Base-by-base conservation (phyloP, 1,140 invertebrate species). In the Diachasmimorpha longicaudata region DNA sequence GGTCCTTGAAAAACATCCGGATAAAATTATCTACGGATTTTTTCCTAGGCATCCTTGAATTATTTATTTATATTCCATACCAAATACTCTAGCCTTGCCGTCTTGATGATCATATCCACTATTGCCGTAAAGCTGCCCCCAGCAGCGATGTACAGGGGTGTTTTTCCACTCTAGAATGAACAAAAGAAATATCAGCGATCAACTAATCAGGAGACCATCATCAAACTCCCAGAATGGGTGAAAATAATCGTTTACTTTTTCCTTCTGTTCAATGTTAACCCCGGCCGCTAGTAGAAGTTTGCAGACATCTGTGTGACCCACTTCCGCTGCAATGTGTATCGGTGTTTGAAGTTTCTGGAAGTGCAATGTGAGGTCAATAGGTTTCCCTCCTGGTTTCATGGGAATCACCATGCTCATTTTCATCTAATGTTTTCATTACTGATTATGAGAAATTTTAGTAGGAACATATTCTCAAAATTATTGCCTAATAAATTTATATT, bases 71-170 rank as follows among this genome's bases (percentile, higher is more conserved):
- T 31, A 70, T 55, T 21, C 46, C 36, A 76, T 76, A 79, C 78
- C 58, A 81, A 87, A 77, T 88, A 90, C 78, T 91, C 90, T 75
- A 94, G 83, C 74, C 93, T 89, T 1, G 93, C 92, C 8, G 94
- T 95, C 84, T 93, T 94, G 69, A 96, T 95, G 46, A 96, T 93
- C 90, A 96, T 94, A 81, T 95, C 95, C 67, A 96, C 93, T 69
- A 96, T 95, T 3, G 94, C 93, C 13, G 94, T 95, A 87, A 95
- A 95, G 84, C 94, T 95, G 13, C 94, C 95, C 76, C 94, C 87
- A 0, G 95, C 94, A 0, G 95, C 93, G 36, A 94, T 91, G 78
- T 95, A 91, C 77, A 94, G 81, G 74, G 92, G 92, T 77, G 94
- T 94, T 80, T 91, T 91, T 36, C 93, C 93, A 72, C 91, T 90